Evolutionary conservation across 2,888 invertebrate species (phyloP), one percentile per base, ranked within the genome.

Genomic region (Allophyes oxyacanthae): DNA sequence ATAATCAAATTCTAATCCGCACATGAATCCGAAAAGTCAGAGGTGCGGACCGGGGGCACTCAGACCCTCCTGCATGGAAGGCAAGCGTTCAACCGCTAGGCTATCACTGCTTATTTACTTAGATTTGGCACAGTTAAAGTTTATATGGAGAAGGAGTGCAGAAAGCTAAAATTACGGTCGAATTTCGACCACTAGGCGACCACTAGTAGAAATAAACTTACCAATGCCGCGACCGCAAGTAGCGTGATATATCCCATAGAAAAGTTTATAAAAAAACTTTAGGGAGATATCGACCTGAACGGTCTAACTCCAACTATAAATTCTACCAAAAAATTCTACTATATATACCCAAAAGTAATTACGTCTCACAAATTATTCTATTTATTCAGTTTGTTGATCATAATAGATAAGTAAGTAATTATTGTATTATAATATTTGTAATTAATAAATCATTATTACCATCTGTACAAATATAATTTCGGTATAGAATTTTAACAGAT

Each of bases 281-380:
- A 10, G 33, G 57, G 8, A 32, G 58, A 25, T 33, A 49, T 25
- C 4, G 20, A 48, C 65, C 2, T 0, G n/a, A 7, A 11, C 0
- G 66, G 58, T 0, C 62, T 20, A 49, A 65, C 65, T 25, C 44
- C 65, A 1, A 65, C 49, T 57, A 63, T 57, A 8, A 0, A 0
- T 10, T 0, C n/a, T 1, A 0, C 2, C 20, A 20, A 20, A 20
- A 20, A 14, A 13, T 0, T 1, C 7, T 0, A 8, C 8, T 10
- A 32, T 65, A 25, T 63, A 63, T 65, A 63, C 14, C 32, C 44
- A 32, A 20, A 6, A n/a, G 6, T 1, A 8, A n/a, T 8, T 32
- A 9, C n/a, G 15, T 20, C 1, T 0, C 2, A 10, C 6, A 15
- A 14, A 30, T 30, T 9, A 32, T n/a, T 6, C 6, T 15, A 32